These are phyloP conservation scores for Alouatta palliata DNA, from an alignment of 2,113 vertebrate genomes.

Conservation along the genomic window DNA sequence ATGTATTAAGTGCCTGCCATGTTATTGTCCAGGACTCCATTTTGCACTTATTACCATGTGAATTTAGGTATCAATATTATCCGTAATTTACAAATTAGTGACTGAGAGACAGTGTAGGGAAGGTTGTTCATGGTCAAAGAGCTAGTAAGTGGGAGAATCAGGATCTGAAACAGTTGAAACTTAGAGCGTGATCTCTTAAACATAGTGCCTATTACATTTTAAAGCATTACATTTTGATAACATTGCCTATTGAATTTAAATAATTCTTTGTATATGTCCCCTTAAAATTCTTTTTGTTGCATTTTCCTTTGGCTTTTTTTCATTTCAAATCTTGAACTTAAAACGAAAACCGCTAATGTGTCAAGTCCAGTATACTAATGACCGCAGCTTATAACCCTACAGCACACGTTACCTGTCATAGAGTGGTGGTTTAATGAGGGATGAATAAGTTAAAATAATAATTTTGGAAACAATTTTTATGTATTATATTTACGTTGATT, in stretches of 20 bases:
- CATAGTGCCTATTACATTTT: neutral
- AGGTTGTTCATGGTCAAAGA: neutral
- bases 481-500: neutral
- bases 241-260: neutral
- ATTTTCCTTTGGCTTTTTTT: slow-evolving; percentile 48
- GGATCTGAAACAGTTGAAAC: neutral
- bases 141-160: neutral
- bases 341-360: neutral
- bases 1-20: neutral
- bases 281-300: neutral
- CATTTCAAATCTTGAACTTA: neutral
- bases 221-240: neutral
- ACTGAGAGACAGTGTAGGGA: neutral
- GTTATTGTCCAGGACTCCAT: neutral
- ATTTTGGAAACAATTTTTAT: slow-evolving; percentile 8
- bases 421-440: neutral
- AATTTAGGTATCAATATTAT: slow-evolving; percentile 17
- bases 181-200: neutral
- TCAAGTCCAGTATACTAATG: neutral
- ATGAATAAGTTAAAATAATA: slow-evolving; percentile 2
- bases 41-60: neutral
- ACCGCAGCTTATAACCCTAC: neutral
- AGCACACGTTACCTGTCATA: neutral
- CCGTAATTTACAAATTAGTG: neutral
- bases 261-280: neutral